Conservation (phyloP, 2,797 vertebrate genomes). For the Oreonectes daqikongensis region DNA sequence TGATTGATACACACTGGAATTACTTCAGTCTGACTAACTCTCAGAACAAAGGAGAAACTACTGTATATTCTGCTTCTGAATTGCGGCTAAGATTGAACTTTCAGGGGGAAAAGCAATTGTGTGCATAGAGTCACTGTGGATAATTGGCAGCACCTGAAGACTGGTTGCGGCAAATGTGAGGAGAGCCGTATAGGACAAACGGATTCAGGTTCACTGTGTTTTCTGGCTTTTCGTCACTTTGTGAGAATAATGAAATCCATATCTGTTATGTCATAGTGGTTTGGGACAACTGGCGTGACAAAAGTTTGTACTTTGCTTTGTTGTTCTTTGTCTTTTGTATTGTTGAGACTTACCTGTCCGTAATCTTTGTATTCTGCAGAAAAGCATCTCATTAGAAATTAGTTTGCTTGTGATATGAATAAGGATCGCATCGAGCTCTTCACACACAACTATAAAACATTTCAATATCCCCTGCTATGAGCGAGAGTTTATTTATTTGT, state of each 20-base stretch:
- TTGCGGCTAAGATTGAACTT: conserved; percentile 53
- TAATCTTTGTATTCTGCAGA: conserved; percentile 12
- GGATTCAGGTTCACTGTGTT: neutral
- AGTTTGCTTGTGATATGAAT: conserved; percentile 24
- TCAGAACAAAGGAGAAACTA: conserved; percentile 45
- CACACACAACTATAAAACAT: conserved; percentile 8
- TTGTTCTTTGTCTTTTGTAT: conserved; percentile 17
- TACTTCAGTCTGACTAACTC: conserved; percentile 57
- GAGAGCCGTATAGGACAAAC: neutral
- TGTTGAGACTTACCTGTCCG: conserved; percentile 13
- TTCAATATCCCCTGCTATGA: conserved; percentile 4
- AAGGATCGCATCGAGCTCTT: conserved; percentile 5
- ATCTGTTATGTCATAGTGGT: neutral
- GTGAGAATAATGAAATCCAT: neutral
- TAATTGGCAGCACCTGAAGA: conserved; percentile 39
- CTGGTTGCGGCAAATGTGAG: conserved; percentile 66
- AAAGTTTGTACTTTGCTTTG: conserved; percentile 14
- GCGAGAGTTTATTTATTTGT: conserved; percentile 23
- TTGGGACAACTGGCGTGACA: conserved; percentile 11
- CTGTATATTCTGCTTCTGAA: conserved; percentile 52
- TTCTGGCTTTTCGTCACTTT: neutral
- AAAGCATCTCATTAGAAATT: conserved; percentile 23
- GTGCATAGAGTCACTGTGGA: conserved; percentile 57
- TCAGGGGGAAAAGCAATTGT: conserved; percentile 50
- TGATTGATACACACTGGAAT: conserved; percentile 77